A percentile compares a stretch with the other conserved stretches of the same genome.
phyloP scores from a whole-genome alignment of 2,113 vertebrate genomes.

The Solea senegalensis region DNA sequence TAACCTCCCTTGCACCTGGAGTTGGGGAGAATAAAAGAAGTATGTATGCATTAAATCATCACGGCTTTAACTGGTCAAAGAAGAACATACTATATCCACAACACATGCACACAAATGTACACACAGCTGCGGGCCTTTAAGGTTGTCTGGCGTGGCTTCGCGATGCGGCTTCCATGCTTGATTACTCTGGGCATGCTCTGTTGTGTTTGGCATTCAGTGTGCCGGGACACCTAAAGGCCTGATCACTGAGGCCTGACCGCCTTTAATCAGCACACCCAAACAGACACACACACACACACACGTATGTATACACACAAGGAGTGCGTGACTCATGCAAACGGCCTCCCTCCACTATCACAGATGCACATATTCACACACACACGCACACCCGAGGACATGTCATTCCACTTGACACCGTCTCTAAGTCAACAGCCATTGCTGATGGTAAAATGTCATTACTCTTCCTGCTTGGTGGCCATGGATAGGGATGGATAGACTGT shows the following conservation, averaged over 20 bases:
- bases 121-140: constrained; percentile 61
- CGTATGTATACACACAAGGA: constrained; percentile 51
- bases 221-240: constrained; percentile 72
- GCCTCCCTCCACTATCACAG: constrained; percentile 3
- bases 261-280: constrained; percentile 77
- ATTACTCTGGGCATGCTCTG: constrained; percentile 74
- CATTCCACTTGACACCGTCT: constrained; percentile 56
- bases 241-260: constrained; percentile 78
- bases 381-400: constrained; percentile 31
- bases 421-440: constrained; percentile 47
- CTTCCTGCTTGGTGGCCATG: constrained; percentile 4
- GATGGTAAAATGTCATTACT: constrained; percentile 70
- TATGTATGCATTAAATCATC: neutral
- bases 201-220: constrained; percentile 79
- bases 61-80: constrained; percentile 10
- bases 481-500: constrained; percentile 28
- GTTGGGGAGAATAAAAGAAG: neutral
- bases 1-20: neutral
- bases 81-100: constrained; percentile 8
- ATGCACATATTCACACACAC: constrained; percentile 13
- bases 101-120: constrained; percentile 21
- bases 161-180: constrained; percentile 61
- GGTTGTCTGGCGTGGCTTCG: constrained; percentile 55
- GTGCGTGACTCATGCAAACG: constrained; percentile 32
- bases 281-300: constrained; percentile 42